Evolutionary conservation across 2,113 vertebrate genomes (phyloP), one percentile per base, ranked within the genome.

Genomic region (Spea bombifrons): DNA sequence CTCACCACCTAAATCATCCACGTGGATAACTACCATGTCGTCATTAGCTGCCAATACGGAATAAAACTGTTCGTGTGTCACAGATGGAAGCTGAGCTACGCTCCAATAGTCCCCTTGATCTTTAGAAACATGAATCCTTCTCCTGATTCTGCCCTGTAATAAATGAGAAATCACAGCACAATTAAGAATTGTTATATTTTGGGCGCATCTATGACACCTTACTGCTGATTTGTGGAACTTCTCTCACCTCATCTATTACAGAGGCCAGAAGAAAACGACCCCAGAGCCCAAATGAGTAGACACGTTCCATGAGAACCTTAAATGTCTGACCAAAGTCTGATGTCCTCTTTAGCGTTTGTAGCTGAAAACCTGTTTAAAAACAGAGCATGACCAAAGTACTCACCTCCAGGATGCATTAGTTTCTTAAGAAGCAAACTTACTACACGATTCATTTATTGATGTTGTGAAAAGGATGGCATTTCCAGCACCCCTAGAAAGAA

Each of bases 11-110:
- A 93, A 93, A 17, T 96, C 96, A 7, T 97, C 96, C 0, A 98
- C 96, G 7, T 97, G 96, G 94, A 98, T 97, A 88, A 98, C 97
- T 4, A 98, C 94, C 94, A 98, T 93, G 73, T 98, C 94, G 0
- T 96, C 90, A 5, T 93, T 95, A 0, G 95, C 95, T 8, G 94
- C 93, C 83, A 98, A 85, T 83, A 98, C 97, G 52, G 96, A 98
- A 81, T 98, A 98, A 77, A 98, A 98, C 72, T 98, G 96, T 63
- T 97, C 95, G n/a, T 96, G 93, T 0, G 93, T 92, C 3, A 98
- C 96, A 3, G 94, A 90, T 4, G 96, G 96, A 44, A 98, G 94
- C 86, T 98, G 96, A 45, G 96, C 96, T 89, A 96, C 94, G 83
- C 94, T 96, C 96, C 96, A 98, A 0, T 86, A 89, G 7, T 96